Percentiles rank a stretch among this genome's conserved stretches.
phyloP scores from a whole-genome alignment of 2,797 vertebrate genomes.

The Urophycis tenuis region DNA sequence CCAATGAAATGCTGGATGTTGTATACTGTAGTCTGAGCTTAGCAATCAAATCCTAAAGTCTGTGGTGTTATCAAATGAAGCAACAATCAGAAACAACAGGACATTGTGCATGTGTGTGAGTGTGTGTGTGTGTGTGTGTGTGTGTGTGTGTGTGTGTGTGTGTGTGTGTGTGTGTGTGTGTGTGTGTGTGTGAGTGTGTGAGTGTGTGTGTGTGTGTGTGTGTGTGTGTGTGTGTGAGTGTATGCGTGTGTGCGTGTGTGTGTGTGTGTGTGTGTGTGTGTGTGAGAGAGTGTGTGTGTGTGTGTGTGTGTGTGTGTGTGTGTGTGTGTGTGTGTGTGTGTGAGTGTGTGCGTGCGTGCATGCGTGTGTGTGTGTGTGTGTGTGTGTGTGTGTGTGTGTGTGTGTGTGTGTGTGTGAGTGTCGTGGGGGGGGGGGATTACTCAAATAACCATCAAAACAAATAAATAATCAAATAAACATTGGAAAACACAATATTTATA shows the following conservation, averaged over 20 bases:
- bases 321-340: too few relatives aligned
- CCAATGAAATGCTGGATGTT: slow-evolving; percentile 3
- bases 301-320: too few relatives aligned
- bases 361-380: slow-evolving; percentile 1
- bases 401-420: background rate
- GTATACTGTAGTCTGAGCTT: slow-evolving; percentile 4
- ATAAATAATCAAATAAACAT: background rate
- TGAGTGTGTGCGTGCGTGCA: too few relatives aligned
- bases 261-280: too few relatives aligned
- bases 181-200: too few relatives aligned
- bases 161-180: too few relatives aligned
- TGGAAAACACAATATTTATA: slow-evolving; percentile 1
- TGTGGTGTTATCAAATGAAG: slow-evolving; percentile 9
- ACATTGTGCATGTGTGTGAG: background rate
- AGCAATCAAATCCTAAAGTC: background rate
- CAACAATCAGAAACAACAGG: slow-evolving; percentile 7
- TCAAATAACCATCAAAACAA: background rate
- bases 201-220: too few relatives aligned
- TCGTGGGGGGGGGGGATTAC: background rate
- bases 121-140: slow-evolving; percentile 6
- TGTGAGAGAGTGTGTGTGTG: too few relatives aligned
- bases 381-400: slow-evolving; percentile 2
- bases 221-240: too few relatives aligned
- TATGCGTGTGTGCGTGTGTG: too few relatives aligned
- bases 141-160: too few relatives aligned